phyloP scores from a whole-genome alignment of 1,140 invertebrate species.

The Zaprionus capensis region DNA sequence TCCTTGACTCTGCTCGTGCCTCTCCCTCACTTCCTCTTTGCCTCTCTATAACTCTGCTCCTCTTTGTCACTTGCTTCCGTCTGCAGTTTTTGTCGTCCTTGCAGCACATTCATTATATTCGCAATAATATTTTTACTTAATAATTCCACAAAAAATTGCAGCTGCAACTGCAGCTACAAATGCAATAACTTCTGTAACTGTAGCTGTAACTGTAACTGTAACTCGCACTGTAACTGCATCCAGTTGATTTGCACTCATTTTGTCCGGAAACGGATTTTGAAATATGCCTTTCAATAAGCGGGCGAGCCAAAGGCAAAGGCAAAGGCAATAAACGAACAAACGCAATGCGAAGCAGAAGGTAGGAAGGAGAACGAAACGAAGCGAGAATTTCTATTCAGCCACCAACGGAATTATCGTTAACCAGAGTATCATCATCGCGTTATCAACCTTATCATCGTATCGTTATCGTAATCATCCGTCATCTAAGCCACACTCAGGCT shows the following conservation, averaged over 20 bases:
- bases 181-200: not conserved
- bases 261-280: conserved; percentile 61
- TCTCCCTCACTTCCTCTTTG: not conserved
- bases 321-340: conserved; percentile 19
- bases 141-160: conserved; percentile 49
- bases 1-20: conserved; percentile 18
- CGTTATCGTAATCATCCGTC: conserved; percentile 37
- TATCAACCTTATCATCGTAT: conserved; percentile 12
- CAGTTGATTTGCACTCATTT: conserved; percentile 70
- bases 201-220: conserved; percentile 12
- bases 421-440: not conserved
- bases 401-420: not conserved
- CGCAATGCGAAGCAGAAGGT: conserved; percentile 20
- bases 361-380: conserved; percentile 50
- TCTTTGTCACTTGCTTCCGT: conserved; percentile 15
- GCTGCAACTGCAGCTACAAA: not conserved
- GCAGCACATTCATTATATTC: conserved; percentile 69
- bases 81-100: conserved; percentile 7
- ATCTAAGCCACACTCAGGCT: conserved; percentile 71
- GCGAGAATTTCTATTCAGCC: conserved; percentile 63
- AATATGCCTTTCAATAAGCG: conserved; percentile 69
- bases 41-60: not conserved
- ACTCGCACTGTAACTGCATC: conserved; percentile 5
- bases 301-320: conserved; percentile 9
- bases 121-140: conserved; percentile 77